phyloP scores from a whole-genome alignment of 2,888 invertebrate species.

The Rhopalosiphum nymphaeae region DNA sequence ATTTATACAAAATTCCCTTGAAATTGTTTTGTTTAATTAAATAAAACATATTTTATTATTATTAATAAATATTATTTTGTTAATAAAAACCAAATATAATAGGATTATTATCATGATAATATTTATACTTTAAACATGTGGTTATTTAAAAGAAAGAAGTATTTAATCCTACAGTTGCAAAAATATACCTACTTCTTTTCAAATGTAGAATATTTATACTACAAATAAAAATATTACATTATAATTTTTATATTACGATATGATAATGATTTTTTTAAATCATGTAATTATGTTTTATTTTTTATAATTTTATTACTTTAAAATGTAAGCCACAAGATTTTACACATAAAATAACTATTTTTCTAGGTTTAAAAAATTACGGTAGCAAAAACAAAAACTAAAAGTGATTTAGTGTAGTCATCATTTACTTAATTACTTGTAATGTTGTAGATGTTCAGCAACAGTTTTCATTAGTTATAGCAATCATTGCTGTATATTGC shows the following conservation, averaged over 20 bases:
- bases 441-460: not conserved
- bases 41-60: not conserved
- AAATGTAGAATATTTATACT: not conserved
- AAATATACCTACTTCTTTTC: not conserved
- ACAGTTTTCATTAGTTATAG: not conserved
- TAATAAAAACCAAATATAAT: not conserved
- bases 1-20: not conserved
- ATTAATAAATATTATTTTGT: not conserved
- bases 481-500: constrained; percentile 18
- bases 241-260: not conserved
- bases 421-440: not conserved
- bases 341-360: not conserved
- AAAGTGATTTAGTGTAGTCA: not conserved
- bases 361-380: not conserved
- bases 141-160: not conserved
- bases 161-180: not conserved
- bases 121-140: not conserved
- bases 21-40: not conserved
- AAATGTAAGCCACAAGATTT: not conserved
- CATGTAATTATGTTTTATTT: not conserved
- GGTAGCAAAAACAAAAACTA: not conserved
- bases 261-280: not conserved
- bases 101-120: not conserved
- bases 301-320: not conserved
- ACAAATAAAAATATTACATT: not conserved